Conservation (phyloP, 2,113 vertebrate species). For the Mixornis gularis region DNA sequence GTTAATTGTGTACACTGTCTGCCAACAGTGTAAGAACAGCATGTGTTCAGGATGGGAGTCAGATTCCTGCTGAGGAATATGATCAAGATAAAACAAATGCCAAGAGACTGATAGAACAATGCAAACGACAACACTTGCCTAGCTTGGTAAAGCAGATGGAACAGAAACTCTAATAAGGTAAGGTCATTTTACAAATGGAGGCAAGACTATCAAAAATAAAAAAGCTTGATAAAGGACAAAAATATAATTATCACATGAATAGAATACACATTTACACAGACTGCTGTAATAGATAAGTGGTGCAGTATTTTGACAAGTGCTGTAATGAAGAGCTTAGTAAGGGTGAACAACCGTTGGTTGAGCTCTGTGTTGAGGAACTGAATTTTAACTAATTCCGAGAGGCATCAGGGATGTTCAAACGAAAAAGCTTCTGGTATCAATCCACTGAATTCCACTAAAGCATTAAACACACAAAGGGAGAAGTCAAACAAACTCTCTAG, state of each 20-base stretch:
- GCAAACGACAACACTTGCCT: background rate
- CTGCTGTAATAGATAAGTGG: background rate
- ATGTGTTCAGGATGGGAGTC: background rate
- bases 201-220: background rate
- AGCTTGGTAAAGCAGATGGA: background rate
- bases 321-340: background rate
- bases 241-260: background rate
- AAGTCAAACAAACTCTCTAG: background rate
- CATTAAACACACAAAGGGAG: background rate
- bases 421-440: background rate
- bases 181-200: background rate
- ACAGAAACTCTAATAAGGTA: background rate
- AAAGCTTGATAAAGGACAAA: background rate
- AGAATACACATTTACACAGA: background rate
- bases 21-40: slow-evolving; percentile 11
- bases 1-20: slow-evolving; percentile 42
- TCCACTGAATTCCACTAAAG: background rate
- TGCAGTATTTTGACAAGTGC: background rate
- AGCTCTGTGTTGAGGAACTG: background rate
- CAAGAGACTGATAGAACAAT: slow-evolving; percentile 37
- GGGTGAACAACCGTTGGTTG: background rate
- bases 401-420: background rate
- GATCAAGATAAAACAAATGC: slow-evolving; percentile 52
- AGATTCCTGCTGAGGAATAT: slow-evolving; percentile 28
- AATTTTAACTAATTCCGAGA: background rate